Evolutionary conservation across 2,888 invertebrate genomes (phyloP).

Genomic region (Macaria liturata): DNA sequence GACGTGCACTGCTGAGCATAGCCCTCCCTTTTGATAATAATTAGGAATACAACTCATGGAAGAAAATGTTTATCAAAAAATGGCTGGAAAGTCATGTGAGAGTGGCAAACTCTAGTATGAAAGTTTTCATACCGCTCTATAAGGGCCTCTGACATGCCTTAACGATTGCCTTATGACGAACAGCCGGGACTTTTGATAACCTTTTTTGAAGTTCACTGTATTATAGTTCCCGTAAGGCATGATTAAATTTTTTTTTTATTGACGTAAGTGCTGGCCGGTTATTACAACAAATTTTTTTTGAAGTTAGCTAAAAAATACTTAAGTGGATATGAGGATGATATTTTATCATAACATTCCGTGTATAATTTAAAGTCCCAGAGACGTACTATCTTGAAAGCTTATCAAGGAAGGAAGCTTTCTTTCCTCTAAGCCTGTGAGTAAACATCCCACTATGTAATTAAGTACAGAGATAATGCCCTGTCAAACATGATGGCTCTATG

Average conservation of each 20-base stretch:
- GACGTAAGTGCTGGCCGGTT: too few relatives aligned
- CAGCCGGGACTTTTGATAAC: not conserved
- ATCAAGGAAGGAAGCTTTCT: slow-evolving; percentile 6
- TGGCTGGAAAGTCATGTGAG: too few relatives aligned
- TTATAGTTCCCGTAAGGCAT: too few relatives aligned
- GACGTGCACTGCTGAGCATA: too few relatives aligned
- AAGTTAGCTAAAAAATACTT: not conserved
- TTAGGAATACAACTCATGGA: too few relatives aligned
- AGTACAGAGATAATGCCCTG: not conserved
- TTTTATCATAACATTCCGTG: not conserved
- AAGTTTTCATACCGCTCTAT: too few relatives aligned
- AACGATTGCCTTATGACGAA: not conserved
- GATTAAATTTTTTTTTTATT: too few relatives aligned
- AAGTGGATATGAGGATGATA: not conserved
- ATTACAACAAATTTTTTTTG: too few relatives aligned
- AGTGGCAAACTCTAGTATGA: too few relatives aligned
- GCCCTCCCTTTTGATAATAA: too few relatives aligned
- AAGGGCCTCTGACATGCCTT: not conserved
- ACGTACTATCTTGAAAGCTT: not conserved
- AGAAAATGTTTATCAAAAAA: too few relatives aligned
- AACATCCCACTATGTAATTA: slow-evolving; percentile 2
- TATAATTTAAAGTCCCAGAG: not conserved
- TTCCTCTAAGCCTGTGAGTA: not conserved
- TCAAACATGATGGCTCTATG: not conserved
- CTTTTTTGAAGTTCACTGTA: not conserved